Conservation (phyloP, 2,113 vertebrate species). For the Nettapus auritus region DNA sequence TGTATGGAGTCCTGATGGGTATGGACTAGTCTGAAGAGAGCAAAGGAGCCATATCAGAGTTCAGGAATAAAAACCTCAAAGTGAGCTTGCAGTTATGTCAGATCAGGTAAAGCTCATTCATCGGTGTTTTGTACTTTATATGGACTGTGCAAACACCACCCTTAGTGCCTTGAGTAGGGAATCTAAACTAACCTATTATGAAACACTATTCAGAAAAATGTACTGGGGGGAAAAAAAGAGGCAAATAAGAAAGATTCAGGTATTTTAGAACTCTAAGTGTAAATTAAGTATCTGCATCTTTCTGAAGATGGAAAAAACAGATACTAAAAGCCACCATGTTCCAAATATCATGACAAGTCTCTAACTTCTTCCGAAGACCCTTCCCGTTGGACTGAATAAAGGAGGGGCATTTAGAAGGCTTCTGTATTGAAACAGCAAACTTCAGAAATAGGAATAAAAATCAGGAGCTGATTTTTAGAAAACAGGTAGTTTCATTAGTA, state of each 20-base stretch:
- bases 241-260: not conserved
- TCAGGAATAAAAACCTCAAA: not conserved
- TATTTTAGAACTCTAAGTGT: not conserved
- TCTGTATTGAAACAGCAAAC: not conserved
- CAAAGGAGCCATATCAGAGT: not conserved
- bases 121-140: not conserved
- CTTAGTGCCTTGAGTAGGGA: not conserved
- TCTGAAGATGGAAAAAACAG: not conserved
- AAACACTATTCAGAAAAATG: not conserved
- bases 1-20: not conserved
- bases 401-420: not conserved
- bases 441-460: not conserved
- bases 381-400: not conserved
- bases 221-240: not conserved
- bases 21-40: not conserved
- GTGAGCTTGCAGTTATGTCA: not conserved
- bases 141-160: not conserved
- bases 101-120: not conserved
- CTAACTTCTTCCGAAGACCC: not conserved
- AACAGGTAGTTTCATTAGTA: not conserved
- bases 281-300: not conserved
- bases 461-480: not conserved
- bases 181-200: not conserved
- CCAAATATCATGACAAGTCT: not conserved
- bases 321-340: not conserved